phyloP scores from a whole-genome alignment of 2,113 vertebrate species.

The Equus quagga region DNA sequence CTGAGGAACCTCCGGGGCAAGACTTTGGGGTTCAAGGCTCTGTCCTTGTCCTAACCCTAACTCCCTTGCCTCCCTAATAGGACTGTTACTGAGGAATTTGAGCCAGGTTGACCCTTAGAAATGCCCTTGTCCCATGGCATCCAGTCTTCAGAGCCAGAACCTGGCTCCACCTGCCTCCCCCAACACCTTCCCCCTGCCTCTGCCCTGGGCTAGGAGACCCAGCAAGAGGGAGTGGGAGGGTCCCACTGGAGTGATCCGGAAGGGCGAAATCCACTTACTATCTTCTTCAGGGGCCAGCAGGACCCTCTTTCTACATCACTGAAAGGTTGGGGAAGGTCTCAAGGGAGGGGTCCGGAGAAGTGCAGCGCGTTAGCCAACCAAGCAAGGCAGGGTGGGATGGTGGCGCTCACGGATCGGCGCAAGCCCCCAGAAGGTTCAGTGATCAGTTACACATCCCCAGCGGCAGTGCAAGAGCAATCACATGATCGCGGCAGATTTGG shows the following conservation, averaged over 20 bases:
- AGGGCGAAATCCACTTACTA: background rate
- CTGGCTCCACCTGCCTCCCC: background rate
- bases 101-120: conserved; percentile 14
- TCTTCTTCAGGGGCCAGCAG: background rate
- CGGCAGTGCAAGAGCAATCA: conserved; percentile 57
- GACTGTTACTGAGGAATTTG: background rate
- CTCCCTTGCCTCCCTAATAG: background rate
- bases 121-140: background rate
- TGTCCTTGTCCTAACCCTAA: background rate
- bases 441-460: conserved; percentile 57
- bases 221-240: background rate
- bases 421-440: background rate
- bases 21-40: background rate
- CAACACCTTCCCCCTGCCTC: background rate
- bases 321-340: background rate
- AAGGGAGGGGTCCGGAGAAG: background rate
- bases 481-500: conserved; percentile 62
- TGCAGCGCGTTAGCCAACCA: background rate
- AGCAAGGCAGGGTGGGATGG: background rate
- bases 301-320: background rate
- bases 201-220: background rate
- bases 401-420: background rate
- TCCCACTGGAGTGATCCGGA: background rate
- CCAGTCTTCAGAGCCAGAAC: background rate
- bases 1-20: background rate